Conservation (phyloP, 2,888 invertebrate genomes). For the Eristalis pertinax region DNA sequence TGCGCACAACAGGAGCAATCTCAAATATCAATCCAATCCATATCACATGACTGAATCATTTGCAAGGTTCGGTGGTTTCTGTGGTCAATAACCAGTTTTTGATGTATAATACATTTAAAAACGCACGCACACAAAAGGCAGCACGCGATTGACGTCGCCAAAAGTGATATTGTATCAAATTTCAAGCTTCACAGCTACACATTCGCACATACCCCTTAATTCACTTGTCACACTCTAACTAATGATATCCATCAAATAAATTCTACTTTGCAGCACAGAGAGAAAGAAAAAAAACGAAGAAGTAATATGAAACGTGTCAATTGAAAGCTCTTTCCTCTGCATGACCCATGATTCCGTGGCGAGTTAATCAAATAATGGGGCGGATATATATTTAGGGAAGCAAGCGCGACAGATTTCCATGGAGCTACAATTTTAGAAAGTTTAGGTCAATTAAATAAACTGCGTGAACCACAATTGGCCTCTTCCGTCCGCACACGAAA, state of each 20-base stretch:
- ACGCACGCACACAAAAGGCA: background rate
- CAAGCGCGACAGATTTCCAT: background rate
- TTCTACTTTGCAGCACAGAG: background rate
- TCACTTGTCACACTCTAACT: background rate
- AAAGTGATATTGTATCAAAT: background rate
- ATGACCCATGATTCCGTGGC: background rate
- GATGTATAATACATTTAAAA: background rate
- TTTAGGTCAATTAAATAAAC: conserved; percentile 16
- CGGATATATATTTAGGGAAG: background rate
- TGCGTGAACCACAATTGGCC: conserved; percentile 33
- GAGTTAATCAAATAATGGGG: conserved; percentile 30
- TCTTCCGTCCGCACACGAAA: conserved; percentile 6
- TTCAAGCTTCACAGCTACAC: background rate
- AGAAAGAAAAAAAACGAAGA: background rate
- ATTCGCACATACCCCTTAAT: background rate
- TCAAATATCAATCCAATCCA: background rate
- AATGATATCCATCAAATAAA: background rate
- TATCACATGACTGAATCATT: conserved; percentile 22
- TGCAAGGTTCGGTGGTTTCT: conserved; percentile 29
- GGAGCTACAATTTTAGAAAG: background rate
- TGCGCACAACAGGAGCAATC: background rate
- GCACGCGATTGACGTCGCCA: background rate
- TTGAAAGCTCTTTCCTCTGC: conserved; percentile 28
- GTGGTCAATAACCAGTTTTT: conserved; percentile 41
- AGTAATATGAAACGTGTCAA: conserved; percentile 44